Base-by-base conservation (phyloP, 2,888 invertebrate species). In the Athalia cordata region DNA sequence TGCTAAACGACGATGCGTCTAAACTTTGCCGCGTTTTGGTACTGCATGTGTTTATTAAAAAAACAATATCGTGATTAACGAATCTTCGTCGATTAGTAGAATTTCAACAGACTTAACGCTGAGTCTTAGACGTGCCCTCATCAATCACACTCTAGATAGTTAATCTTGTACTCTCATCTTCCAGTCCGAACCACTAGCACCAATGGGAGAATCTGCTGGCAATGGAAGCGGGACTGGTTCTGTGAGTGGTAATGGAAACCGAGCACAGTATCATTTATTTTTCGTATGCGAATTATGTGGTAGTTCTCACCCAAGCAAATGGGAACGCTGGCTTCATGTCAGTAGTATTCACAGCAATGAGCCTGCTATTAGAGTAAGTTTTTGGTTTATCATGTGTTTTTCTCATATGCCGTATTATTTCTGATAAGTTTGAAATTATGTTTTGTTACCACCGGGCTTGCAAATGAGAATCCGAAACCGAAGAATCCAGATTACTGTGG, bases 311-410 rank as follows among this genome's bases (percentile, higher is more conserved):
- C 88, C 90, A 1, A 91, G 90, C 77, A 91, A 91, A 81, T 91
- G 91, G 86, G 91, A 91, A 80, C 89, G 91, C 62, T 92, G 92
- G 92, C 87, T 90, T 52, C 92, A 92, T 81, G 90, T 91, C 47
- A 90, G 89, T 75, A 88, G 87, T 9, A 83, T 85, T 57, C 92
- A 92, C 80, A 83, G 84, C 50, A 87, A 90, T 13, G 91, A 91
- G 79, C 80, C 86, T 15, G 81, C 88, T 6, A 90, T 90, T 74
- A 87, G 85, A 81, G 88, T 88, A 80, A 83, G 80, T 81, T 59
- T 47, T 67, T 67, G 43, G 62, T 75, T 75, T n/a, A 62, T 75
- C 64, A 75, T 62, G 62, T 62, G 74, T 75, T 62, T 62, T 75
- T 59, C 15, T 59, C 47, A 13, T 59, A 72, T 59, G 13, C 13